Percentiles rank a stretch among this genome's conserved stretches.
Conservation (phyloP, 2,113 vertebrate species). For the Speoplatyrhinus poulsoni region DNA sequence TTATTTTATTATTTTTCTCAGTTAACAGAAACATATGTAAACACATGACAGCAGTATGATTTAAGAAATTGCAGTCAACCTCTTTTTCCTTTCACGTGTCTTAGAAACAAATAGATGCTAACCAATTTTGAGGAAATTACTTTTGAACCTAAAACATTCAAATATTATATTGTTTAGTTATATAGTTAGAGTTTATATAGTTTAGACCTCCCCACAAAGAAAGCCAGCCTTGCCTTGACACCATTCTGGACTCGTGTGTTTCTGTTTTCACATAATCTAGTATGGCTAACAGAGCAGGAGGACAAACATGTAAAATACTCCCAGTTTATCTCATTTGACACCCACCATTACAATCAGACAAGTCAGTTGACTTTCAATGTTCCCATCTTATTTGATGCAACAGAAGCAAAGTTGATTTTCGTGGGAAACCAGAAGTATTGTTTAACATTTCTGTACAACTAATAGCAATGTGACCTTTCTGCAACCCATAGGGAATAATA, state of each 20-base stretch:
- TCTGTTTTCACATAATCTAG: slow-evolving; percentile 29
- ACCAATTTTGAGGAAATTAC: not conserved
- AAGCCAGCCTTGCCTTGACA: not conserved
- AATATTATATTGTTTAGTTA: too few species aligned
- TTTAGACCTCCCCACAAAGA: not conserved
- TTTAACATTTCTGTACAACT: too few species aligned
- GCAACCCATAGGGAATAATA: too few species aligned
- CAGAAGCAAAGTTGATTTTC: not conserved
- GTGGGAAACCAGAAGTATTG: not conserved
- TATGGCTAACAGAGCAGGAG: slow-evolving; percentile 23
- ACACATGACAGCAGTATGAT: not conserved
- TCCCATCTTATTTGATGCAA: not conserved
- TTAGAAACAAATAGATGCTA: not conserved
- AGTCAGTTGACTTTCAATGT: slow-evolving; percentile 28
- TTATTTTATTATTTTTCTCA: not conserved
- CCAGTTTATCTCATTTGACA: slow-evolving; percentile 21
- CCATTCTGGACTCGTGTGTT: slow-evolving; percentile 13
- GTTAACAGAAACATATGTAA: too few species aligned
- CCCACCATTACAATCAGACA: slow-evolving; percentile 24
- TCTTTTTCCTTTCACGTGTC: not conserved
- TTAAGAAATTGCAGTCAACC: not conserved
- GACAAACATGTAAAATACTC: slow-evolving; percentile 27
- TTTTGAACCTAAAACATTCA: not conserved
- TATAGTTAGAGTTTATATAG: too few species aligned
- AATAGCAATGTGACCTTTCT: too few species aligned